Evolutionary conservation across 2,797 vertebrate species (phyloP).

Genomic region (Alectoris magna): DNA sequence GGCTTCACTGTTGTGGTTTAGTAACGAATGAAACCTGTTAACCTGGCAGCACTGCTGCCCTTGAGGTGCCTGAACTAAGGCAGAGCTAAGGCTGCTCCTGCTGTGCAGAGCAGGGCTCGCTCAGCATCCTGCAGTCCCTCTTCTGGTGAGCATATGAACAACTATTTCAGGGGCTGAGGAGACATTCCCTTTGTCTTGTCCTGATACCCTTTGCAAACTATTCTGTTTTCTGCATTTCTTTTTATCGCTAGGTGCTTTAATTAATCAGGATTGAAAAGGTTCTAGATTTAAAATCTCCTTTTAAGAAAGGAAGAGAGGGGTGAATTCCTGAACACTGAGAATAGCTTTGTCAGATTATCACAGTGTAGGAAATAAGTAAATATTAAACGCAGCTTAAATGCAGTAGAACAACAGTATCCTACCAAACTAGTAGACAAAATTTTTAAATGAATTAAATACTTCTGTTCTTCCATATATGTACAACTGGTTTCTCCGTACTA

Average conservation of each 20-base stretch:
- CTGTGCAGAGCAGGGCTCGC: not conserved
- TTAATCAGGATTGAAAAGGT: not conserved
- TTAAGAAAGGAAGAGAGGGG: not conserved
- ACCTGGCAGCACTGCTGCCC: not conserved
- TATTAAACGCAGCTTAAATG: not conserved
- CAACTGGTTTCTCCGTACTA: not conserved
- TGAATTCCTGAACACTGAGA: not conserved
- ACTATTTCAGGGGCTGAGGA: not conserved
- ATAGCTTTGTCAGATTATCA: not conserved
- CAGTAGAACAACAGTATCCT: not conserved
- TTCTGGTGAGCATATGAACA: conserved; percentile 52
- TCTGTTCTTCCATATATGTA: not conserved
- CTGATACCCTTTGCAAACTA: not conserved
- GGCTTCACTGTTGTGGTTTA: not conserved
- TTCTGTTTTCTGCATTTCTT: not conserved
- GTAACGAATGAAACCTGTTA: not conserved
- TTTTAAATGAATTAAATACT: not conserved
- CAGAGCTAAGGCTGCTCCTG: not conserved
- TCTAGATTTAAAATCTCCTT: not conserved
- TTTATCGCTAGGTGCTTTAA: not conserved
- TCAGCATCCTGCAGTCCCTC: conserved; percentile 58
- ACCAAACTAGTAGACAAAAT: not conserved
- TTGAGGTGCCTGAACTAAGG: not conserved
- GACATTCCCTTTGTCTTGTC: not conserved
- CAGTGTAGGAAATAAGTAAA: not conserved